Percentiles rank a stretch among this genome's conserved stretches.
Conservation (phyloP, 2,113 vertebrate species). For the Tiliqua scincoides region DNA sequence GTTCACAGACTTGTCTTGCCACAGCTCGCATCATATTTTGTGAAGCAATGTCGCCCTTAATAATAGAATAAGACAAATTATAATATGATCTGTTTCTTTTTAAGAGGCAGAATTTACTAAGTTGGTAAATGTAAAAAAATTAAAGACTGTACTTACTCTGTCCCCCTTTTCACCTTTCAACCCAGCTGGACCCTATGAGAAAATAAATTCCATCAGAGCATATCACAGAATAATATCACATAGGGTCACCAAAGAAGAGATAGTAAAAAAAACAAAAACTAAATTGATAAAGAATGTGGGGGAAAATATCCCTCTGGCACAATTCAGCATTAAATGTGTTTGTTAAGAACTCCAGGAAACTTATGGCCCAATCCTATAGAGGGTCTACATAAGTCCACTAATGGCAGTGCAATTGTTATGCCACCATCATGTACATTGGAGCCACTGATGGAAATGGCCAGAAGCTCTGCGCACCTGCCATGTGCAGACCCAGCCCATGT, state of each 20-base stretch:
- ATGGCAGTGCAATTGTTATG: too few species aligned
- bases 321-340: neutral
- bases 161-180: slow-evolving; percentile 96
- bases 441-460: too few species aligned
- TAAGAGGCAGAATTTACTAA: slow-evolving; percentile 11
- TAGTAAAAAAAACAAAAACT: neutral
- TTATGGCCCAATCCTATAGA: neutral
- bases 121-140: slow-evolving; percentile 6
- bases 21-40: slow-evolving; percentile 98
- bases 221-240: neutral
- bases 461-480: too few species aligned
- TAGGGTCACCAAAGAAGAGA: neutral
- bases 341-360: neutral
- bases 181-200: slow-evolving; percentile 84
- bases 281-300: neutral
- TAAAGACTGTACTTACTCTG: slow-evolving; percentile 84
- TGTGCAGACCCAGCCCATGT: too few species aligned
- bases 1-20: slow-evolving; percentile 96
- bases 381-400: too few species aligned
- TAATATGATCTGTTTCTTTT: slow-evolving; percentile 23
- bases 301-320: too few species aligned
- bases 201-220: slow-evolving; percentile 46
- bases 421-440: too few species aligned
- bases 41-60: slow-evolving; percentile 94
- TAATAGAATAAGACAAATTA: slow-evolving; percentile 57